These are phyloP conservation scores for Caprella mutica DNA, from an alignment of 2,888 invertebrate species.

Conservation along the genomic window DNA sequence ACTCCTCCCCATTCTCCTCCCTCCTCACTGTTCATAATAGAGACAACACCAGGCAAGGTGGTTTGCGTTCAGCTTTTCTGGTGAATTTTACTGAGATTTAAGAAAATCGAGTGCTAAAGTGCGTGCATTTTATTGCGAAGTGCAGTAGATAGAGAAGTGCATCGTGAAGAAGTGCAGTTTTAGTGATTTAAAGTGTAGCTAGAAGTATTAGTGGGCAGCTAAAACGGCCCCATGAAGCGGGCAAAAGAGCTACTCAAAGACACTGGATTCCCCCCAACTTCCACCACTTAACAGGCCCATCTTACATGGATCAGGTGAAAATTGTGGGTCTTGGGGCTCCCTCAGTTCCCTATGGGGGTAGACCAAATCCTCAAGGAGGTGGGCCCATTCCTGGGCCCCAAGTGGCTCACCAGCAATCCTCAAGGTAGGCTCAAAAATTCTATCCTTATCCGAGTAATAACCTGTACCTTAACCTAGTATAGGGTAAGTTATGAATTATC, in stretches of 20 bases:
- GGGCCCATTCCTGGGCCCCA: neutral
- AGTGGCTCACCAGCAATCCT: slow-evolving; percentile 1
- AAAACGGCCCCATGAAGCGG: slow-evolving; percentile 8
- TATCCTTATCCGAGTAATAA: no score
- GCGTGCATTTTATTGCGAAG: no score
- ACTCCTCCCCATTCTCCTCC: no score
- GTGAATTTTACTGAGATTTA: no score
- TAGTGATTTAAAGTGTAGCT: neutral
- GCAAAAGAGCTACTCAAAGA: slow-evolving; percentile 1
- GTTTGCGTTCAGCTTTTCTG: no score
- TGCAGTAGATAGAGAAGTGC: no score
- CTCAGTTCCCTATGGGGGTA: neutral
- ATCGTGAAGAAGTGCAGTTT: neutral
- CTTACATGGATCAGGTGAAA: slow-evolving; percentile 8
- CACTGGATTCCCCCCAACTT: slow-evolving; percentile 6
- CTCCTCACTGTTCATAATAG: no score
- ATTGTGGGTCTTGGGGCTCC: neutral
- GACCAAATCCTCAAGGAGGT: neutral
- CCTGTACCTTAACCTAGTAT: no score
- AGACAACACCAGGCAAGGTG: no score
- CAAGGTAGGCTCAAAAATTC: neutral
- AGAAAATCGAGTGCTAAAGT: no score
- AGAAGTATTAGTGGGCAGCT: neutral
- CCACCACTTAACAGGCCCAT: slow-evolving; percentile 5
- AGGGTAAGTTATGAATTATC: no score